These are phyloP conservation scores for Fabriciana adippe DNA, from an alignment of 2,888 invertebrate species.

Conservation along the genomic window DNA sequence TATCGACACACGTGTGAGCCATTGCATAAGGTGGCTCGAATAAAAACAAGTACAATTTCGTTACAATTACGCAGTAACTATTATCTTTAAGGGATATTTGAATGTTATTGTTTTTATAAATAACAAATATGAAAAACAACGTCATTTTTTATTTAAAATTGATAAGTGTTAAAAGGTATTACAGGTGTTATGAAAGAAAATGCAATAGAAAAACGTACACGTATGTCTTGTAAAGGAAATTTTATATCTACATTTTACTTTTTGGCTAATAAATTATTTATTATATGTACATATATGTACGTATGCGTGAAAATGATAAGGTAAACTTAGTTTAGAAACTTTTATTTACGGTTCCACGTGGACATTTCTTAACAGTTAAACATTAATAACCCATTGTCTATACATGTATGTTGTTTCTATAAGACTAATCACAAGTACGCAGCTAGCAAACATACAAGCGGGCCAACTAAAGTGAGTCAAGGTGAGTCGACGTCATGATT, in stretches of 20 bases:
- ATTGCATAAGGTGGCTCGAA: slow-evolving; percentile 38
- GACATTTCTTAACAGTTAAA: slow-evolving; percentile 13
- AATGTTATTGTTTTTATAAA: background rate
- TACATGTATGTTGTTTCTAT: slow-evolving; percentile 41
- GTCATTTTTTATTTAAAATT: too few relatives aligned
- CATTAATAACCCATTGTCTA: slow-evolving; percentile 9
- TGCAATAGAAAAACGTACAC: too few relatives aligned
- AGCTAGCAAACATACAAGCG: slow-evolving; percentile 59
- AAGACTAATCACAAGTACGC: slow-evolving; percentile 65
- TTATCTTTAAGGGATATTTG: background rate
- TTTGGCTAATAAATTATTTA: too few relatives aligned
- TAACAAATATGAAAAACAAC: too few relatives aligned
- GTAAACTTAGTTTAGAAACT: too few relatives aligned
- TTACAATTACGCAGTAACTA: background rate
- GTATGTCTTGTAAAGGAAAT: too few relatives aligned
- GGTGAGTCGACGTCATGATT: slow-evolving; percentile 69
- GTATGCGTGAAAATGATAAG: background rate
- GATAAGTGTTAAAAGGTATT: too few relatives aligned
- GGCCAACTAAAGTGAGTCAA: slow-evolving; percentile 77
- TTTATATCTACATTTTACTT: too few relatives aligned
- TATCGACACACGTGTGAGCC: slow-evolving; percentile 38
- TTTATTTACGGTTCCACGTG: background rate
- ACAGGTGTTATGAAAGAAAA: too few relatives aligned
- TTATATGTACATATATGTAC: too few relatives aligned
- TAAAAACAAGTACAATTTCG: slow-evolving; percentile 24